These are phyloP conservation scores for Drosophila erecta DNA, from an alignment of 1,140 invertebrate species.

Conservation along the genomic window DNA sequence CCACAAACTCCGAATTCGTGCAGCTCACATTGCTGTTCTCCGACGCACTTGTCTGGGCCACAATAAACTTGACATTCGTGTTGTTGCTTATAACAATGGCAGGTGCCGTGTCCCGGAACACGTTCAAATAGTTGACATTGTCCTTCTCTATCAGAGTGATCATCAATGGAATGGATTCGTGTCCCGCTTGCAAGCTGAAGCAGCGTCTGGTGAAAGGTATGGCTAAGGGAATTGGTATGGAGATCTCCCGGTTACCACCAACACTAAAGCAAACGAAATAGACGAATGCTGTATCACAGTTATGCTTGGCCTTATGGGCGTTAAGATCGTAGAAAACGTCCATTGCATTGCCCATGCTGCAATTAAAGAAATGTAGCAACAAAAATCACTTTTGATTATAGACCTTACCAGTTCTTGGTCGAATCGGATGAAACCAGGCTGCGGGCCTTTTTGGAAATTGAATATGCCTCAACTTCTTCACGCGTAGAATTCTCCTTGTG, in stretches of 20 bases:
- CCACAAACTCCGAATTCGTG: conserved; percentile 68
- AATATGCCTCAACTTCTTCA: conserved; percentile 33
- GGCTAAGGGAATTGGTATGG: conserved; percentile 70
- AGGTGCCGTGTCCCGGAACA: conserved; percentile 69
- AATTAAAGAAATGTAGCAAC: not conserved
- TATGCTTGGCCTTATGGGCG: conserved; percentile 54
- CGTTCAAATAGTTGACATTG: conserved; percentile 67
- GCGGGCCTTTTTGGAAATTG: conserved; percentile 12
- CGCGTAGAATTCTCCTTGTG: conserved; percentile 66
- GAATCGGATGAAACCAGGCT: conserved; percentile 13
- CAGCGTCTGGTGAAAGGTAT: conserved; percentile 73
- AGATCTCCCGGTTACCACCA: conserved; percentile 39
- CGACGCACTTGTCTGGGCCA: conserved; percentile 75
- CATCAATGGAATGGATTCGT: conserved; percentile 69
- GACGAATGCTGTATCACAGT: conserved; percentile 70
- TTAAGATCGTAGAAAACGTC: conserved; percentile 72
- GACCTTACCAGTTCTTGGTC: conserved; percentile 29
- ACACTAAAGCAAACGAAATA: conserved; percentile 71
- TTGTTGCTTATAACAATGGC: conserved; percentile 71
- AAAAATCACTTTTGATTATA: not conserved
- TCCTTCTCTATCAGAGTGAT: conserved; percentile 74
- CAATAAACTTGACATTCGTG: conserved; percentile 71
- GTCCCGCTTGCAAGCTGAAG: conserved; percentile 68
- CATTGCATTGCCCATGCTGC: conserved; percentile 52
- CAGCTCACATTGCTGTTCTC: conserved; percentile 75